Conservation (phyloP, 2,113 vertebrate species). For the Nycticryphes semicollaris region DNA sequence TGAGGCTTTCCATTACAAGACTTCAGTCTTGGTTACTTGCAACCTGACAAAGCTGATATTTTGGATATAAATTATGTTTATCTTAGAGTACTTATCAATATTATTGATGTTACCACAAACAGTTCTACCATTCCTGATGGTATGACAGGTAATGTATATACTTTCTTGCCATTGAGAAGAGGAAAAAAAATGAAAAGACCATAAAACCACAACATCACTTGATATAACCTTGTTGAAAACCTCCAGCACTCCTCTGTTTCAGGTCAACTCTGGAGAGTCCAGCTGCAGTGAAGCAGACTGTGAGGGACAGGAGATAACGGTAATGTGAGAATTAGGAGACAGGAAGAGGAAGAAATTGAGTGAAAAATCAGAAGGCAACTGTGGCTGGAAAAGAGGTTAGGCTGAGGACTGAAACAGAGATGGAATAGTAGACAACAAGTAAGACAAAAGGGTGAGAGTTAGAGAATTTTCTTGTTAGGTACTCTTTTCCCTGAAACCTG, state of each 20-base stretch:
- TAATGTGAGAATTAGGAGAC: background rate
- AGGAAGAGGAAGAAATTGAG: background rate
- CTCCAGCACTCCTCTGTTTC: background rate
- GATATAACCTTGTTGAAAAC: background rate
- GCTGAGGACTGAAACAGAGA: background rate
- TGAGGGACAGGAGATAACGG: background rate
- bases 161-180: background rate
- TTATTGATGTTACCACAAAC: background rate
- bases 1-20: background rate
- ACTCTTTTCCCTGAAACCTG: background rate
- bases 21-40: background rate
- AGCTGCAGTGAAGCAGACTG: background rate
- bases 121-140: background rate
- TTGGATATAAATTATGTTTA: background rate
- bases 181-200: background rate
- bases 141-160: too few relatives aligned
- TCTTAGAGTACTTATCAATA: background rate
- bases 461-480: background rate
- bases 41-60: background rate
- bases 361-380: background rate
- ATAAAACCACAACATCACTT: rapidly evolving
- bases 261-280: background rate
- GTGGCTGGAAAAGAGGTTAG: background rate
- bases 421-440: background rate
- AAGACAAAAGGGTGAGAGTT: background rate